Conservation (phyloP, 2,797 vertebrate species). For the Otus scops region DNA sequence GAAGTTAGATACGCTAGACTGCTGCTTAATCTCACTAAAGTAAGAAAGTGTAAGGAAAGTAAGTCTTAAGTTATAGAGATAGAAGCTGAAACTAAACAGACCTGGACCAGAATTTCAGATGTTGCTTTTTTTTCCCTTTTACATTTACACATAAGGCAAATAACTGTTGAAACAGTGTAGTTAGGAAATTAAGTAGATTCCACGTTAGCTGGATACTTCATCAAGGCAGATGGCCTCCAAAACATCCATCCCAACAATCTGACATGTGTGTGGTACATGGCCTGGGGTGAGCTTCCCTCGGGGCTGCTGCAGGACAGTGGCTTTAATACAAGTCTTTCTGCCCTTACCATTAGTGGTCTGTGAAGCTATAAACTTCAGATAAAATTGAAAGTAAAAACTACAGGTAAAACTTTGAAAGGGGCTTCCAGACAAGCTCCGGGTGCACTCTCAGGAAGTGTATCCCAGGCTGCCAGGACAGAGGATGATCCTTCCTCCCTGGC, state of each 20-base stretch:
- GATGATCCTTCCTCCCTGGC: background rate
- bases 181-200: background rate
- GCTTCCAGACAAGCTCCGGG: background rate
- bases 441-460: background rate
- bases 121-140: rapidly evolving
- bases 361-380: background rate
- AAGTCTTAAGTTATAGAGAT: background rate
- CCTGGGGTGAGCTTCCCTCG: background rate
- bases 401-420: background rate
- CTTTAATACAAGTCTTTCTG: background rate
- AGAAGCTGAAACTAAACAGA: background rate
- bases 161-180: background rate
- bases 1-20: background rate
- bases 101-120: background rate
- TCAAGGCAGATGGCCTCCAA: background rate
- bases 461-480: no score
- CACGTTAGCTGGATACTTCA: background rate
- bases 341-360: background rate
- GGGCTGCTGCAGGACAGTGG: background rate
- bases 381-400: background rate
- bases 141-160: background rate
- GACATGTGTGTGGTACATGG: no score
- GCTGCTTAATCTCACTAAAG: background rate
- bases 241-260: background rate
- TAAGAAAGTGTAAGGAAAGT: background rate